These are phyloP conservation scores for Furcifer pardalis DNA, from an alignment of 2,797 vertebrate species.

Conservation along the genomic window DNA sequence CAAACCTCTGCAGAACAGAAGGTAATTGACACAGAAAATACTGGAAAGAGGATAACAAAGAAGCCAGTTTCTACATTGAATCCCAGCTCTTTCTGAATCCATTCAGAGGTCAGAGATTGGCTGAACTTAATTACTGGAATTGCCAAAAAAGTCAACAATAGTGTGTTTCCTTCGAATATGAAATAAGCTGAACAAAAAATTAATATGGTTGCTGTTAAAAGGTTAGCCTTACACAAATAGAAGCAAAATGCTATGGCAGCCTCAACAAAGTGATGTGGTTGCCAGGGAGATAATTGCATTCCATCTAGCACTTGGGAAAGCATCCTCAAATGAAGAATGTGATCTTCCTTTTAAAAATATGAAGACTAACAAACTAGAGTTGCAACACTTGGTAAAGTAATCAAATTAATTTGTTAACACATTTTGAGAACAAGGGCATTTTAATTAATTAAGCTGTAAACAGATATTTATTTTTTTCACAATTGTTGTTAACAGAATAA, in stretches of 20 bases:
- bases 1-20: neutral
- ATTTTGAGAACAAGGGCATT: neutral
- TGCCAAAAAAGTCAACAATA: neutral
- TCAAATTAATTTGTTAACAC: neutral
- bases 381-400: neutral
- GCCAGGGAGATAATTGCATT: slow-evolving; percentile 23
- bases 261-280: neutral
- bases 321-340: neutral
- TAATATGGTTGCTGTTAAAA: slow-evolving; percentile 8
- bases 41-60: neutral
- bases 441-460: neutral
- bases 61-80: neutral
- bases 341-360: neutral
- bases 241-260: neutral
- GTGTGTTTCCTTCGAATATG: neutral
- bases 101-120: neutral
- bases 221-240: slow-evolving; percentile 8
- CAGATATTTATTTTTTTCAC: neutral
- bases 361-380: neutral
- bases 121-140: neutral
- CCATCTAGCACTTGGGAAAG: neutral
- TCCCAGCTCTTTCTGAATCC: neutral
- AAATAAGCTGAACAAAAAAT: neutral
- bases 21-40: slow-evolving; percentile 11
- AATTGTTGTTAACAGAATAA: neutral